phyloP scores from a whole-genome alignment of 2,797 vertebrate species.

The Sitta carolinensis region DNA sequence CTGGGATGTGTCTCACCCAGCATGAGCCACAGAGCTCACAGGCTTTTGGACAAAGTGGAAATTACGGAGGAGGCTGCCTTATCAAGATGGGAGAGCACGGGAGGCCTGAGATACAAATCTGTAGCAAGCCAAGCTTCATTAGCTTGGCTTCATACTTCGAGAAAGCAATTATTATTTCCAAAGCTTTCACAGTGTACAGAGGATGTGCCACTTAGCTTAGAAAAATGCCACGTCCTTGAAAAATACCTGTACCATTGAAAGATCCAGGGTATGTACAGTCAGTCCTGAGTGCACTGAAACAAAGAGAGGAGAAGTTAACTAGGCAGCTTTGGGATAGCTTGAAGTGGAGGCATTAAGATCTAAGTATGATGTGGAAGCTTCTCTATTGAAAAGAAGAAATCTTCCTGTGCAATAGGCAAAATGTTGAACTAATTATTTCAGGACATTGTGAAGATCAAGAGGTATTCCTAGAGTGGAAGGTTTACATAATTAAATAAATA shows the following conservation, averaged over 20 bases:
- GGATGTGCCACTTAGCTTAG: neutral
- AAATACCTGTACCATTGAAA: neutral
- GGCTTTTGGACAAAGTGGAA: neutral
- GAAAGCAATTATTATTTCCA: neutral
- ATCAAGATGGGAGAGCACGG: neutral
- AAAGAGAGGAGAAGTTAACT: neutral
- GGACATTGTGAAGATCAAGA: neutral
- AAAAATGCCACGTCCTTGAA: neutral
- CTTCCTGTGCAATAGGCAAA: neutral
- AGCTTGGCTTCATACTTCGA: neutral
- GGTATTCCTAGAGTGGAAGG: neutral
- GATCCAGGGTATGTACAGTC: neutral
- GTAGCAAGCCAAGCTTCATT: conserved; percentile 19
- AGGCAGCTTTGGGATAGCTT: neutral
- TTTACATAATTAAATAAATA: neutral
- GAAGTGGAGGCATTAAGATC: neutral
- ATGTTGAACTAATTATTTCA: neutral
- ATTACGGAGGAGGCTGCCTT: neutral
- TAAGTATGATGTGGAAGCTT: neutral
- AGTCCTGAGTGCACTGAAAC: neutral
- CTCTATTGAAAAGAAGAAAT: neutral
- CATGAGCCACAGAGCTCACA: neutral
- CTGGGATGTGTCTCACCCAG: neutral
- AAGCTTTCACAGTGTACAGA: neutral
- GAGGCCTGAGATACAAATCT: neutral